Percentiles rank a stretch among this genome's conserved stretches.
phyloP scores from a whole-genome alignment of 2,888 invertebrate genomes.

The Selenia dentaria region DNA sequence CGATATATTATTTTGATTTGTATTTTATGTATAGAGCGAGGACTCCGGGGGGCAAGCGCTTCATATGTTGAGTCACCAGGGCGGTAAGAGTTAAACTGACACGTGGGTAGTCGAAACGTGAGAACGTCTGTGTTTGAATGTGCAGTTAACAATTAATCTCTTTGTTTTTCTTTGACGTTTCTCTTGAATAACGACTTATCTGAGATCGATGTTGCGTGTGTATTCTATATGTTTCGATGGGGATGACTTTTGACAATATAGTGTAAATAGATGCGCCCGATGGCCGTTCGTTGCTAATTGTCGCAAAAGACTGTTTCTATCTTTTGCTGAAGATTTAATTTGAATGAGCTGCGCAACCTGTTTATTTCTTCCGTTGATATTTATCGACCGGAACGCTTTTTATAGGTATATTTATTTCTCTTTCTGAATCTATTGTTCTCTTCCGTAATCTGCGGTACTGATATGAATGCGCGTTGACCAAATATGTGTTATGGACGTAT shows the following conservation, averaged over 20 bases:
- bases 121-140: conserved; percentile 85
- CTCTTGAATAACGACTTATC: conserved; percentile 83
- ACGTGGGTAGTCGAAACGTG: conserved; percentile 82
- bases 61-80: conserved; percentile 96
- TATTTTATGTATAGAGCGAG: conserved; percentile 93
- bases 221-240: conserved; percentile 84
- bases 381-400: conserved; percentile 80
- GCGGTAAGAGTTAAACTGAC: conserved; percentile 92
- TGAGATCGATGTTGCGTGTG: conserved; percentile 84
- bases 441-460: conserved; percentile 80
- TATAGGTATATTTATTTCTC: conserved; percentile 83
- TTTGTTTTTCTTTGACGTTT: conserved; percentile 84
- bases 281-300: conserved; percentile 84
- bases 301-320: conserved; percentile 84
- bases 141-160: conserved; percentile 78
- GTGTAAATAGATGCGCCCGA: conserved; percentile 83
- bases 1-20: conserved; percentile 83
- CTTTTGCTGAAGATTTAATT: conserved; percentile 84
- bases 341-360: conserved; percentile 84
- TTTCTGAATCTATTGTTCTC: conserved; percentile 79
- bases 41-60: conserved; percentile 96
- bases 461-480: conserved; percentile 81
- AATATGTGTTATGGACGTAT: conserved; percentile 79
- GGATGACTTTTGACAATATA: conserved; percentile 77
- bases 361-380: conserved; percentile 82